Evolutionary conservation across 2,888 invertebrate species (phyloP), one percentile per base, ranked within the genome.

Genomic region (Scrobipalpa costella): DNA sequence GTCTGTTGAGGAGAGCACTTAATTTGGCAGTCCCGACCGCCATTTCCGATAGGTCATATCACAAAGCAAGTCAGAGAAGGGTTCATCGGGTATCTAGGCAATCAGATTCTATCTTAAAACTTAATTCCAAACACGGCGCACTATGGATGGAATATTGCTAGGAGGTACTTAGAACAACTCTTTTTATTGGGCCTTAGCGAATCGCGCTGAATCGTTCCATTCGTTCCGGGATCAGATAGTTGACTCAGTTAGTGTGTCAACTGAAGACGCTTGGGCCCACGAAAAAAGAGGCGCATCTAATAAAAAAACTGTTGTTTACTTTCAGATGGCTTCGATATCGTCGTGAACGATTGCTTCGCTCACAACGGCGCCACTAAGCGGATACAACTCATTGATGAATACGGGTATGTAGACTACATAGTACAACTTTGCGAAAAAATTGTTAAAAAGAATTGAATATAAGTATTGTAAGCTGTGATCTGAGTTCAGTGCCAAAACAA

Each of bases 331-430:
- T 98, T 98, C 79, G 98, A 98, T 82, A 97, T 98, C 73, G 97
- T 98, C 38, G 98, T 98, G 27, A 98, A 97, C 80, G 98, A 98
- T 83, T 98, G 98, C 81, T 97, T 94, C 81, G 98, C 98, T 0
- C 98, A 98, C 83, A 98, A 98, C 85, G 98, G 98, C 55, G 98
- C 97, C 9, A 96, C 96, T 63, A 98, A 98, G 83, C 94, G 95
- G 75, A 97, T 98, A 74, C 97, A 97, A 79, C 93, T 98, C 50
- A 98, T 98, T 70, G 98, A 98, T 83, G 97, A 97, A 86, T 96
- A 94, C 81, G 98, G 98, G 95, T 95, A 89, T 87, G 92, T 70
- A 33, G 9, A 55, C n/a, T n/a, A 44, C 1, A 44, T 8, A 9
- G 27, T 6, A 13, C 7, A 19, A 50, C 8, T 50, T 17, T 19